Conservation (phyloP, 2,113 vertebrate species). For the Urocynchramus pylzowi region DNA sequence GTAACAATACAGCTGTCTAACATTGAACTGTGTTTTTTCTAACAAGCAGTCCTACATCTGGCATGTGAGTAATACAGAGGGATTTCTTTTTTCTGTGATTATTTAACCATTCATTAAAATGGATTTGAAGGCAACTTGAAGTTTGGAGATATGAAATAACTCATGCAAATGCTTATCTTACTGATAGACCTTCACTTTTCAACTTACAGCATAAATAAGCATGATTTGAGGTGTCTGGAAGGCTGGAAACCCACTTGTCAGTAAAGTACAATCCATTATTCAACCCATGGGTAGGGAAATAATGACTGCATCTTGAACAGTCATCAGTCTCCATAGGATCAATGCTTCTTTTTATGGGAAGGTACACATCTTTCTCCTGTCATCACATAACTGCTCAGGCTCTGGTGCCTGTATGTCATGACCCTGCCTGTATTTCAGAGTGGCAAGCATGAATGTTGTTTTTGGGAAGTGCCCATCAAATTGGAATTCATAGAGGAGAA, state of each 20-base stretch:
- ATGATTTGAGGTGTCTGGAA: not conserved
- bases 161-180: not conserved
- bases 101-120: not conserved
- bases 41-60: not conserved
- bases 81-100: not conserved
- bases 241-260: not conserved
- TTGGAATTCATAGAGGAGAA: not conserved
- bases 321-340: not conserved
- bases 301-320: not conserved
- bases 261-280: not conserved
- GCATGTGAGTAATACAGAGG: not conserved
- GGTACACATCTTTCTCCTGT: not conserved
- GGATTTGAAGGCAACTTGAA: not conserved
- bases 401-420: not conserved
- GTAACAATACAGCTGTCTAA: not conserved
- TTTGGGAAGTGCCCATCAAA: not conserved
- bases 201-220: not conserved
- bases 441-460: not conserved
- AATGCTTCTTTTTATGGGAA: not conserved
- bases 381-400: not conserved
- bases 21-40: not conserved
- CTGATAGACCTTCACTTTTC: not conserved
- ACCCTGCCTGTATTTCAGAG: not conserved
- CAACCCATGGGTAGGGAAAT: not conserved
- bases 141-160: not conserved